Conservation (phyloP, 2,797 vertebrate species). For the Protonibea diacanthus region DNA sequence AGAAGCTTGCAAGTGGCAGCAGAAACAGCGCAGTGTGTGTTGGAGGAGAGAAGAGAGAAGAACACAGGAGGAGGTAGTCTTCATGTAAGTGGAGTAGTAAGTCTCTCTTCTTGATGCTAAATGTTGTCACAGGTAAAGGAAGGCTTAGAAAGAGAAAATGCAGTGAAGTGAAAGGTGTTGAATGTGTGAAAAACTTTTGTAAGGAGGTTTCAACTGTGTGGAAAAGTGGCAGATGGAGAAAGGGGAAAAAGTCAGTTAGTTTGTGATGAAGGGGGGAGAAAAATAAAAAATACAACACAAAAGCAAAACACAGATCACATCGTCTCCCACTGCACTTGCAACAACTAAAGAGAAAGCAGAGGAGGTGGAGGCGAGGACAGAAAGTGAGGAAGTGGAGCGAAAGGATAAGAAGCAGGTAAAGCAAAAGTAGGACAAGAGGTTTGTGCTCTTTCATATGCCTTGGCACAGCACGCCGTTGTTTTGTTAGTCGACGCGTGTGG, state of each 20-base stretch:
- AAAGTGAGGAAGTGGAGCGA: slow-evolving; percentile 52
- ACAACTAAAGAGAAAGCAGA: slow-evolving; percentile 41
- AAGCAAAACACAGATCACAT: slow-evolving; percentile 51
- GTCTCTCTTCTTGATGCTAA: slow-evolving; percentile 5
- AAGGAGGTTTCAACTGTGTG: slow-evolving; percentile 33
- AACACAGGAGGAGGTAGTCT: background rate
- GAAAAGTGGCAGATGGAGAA: slow-evolving; percentile 48
- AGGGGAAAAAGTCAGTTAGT: slow-evolving; percentile 30
- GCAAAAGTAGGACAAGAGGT: slow-evolving; percentile 80
- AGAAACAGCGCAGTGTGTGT: background rate
- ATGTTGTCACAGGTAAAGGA: slow-evolving; percentile 20
- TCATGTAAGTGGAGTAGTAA: slow-evolving; percentile 1
- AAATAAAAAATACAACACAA: slow-evolving; percentile 27
- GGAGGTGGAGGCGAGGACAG: slow-evolving; percentile 46
- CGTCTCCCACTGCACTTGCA: slow-evolving; percentile 40
- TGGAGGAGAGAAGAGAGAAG: too few relatives aligned
- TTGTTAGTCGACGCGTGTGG: slow-evolving; percentile 44
- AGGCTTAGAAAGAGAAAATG: slow-evolving; percentile 3
- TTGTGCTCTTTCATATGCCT: slow-evolving; percentile 76
- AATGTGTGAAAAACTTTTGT: slow-evolving; percentile 29
- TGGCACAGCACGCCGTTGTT: slow-evolving; percentile 62
- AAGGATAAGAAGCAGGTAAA: slow-evolving; percentile 68
- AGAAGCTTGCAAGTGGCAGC: slow-evolving; percentile 1
- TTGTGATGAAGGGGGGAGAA: slow-evolving; percentile 40
- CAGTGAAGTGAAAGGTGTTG: slow-evolving; percentile 27